A percentile compares a stretch with the other conserved stretches of the same genome.
These are phyloP conservation scores for Pseudochromis fuscus DNA, from an alignment of 2,797 vertebrate genomes.

Conservation along the genomic window DNA sequence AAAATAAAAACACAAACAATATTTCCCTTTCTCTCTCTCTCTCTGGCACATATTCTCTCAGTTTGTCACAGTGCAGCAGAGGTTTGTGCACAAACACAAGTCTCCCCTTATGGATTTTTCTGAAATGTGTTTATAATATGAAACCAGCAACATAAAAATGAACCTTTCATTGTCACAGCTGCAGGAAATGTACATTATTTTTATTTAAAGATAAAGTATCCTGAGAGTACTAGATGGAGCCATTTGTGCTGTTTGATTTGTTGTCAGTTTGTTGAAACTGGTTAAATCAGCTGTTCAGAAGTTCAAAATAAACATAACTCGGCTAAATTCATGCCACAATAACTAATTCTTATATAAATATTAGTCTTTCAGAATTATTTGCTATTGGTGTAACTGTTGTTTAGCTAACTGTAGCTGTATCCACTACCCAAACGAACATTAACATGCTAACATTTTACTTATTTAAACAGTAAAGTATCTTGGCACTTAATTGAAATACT, in stretches of 20 bases:
- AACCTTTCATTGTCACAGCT: slow-evolving; percentile 30
- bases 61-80: slow-evolving; percentile 44
- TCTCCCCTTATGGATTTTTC: slow-evolving; percentile 24
- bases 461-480: not conserved
- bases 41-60: slow-evolving; percentile 23
- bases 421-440: too few relatives aligned
- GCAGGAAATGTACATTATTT: slow-evolving; percentile 44
- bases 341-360: not conserved
- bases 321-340: not conserved
- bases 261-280: slow-evolving; percentile 7
- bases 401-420: too few relatives aligned
- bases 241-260: slow-evolving; percentile 24
- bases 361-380: too few relatives aligned
- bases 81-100: slow-evolving; percentile 40
- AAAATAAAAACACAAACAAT: slow-evolving; percentile 84
- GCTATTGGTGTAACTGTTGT: too few relatives aligned
- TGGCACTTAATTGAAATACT: not conserved
- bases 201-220: slow-evolving; percentile 59
- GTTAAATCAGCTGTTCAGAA: not conserved
- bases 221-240: slow-evolving; percentile 11
- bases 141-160: slow-evolving; percentile 36
- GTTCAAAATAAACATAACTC: not conserved
- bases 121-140: slow-evolving; percentile 63
- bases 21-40: slow-evolving; percentile 66
- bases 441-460: too few relatives aligned